Evolutionary conservation across 2,888 invertebrate genomes (phyloP), one percentile per base, ranked within the genome.

Genomic region (Oligia latruncula): DNA sequence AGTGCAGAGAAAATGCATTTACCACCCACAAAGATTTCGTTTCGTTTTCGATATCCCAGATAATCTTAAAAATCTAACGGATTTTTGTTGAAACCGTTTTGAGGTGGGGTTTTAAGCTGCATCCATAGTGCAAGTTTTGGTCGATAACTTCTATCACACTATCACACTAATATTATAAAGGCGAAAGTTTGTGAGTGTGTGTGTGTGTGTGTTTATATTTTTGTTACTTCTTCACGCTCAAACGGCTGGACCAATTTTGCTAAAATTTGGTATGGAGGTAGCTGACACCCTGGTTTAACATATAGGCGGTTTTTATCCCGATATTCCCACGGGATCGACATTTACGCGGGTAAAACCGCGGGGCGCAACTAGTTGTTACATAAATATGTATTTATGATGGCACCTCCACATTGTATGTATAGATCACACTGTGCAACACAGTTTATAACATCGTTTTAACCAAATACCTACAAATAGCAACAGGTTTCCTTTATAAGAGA

Each of bases 1-100:
- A 82, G 67, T 40, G 78, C 55, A 71, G 71, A 62, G 71, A 82
- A 81, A 78, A 71, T 82, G 40, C 58, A 81, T 81, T 81, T 81
- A 64, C 76, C 55, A 40, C 70, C 55, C 76, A 76, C 82, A 64
- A 76, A 81, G 55, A 81, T 76, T 81, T 76, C 82, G 68, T 70
- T 81, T 81, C 82, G 29, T 76, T 81, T 71, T 81, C 80, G 68
- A 81, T 81, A 70, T 82, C 81, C 62, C 17, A 40, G 82, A 76
- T 81, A 70, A 81, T 76, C 68, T 17, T 23, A 68, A n/a, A n/a
- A n/a, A 80, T 65, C 55, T 58, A 70, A 43, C 0, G 29, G 58
- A 58, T 58, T 58, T 64, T 62, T 64, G 55, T 75, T 40, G 75
- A 68, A 81, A 58, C 23, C 64, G 68, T 75, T 79, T 71, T 55